phyloP scores from a whole-genome alignment of 2,113 vertebrate species.

The Haemorhous mexicanus region DNA sequence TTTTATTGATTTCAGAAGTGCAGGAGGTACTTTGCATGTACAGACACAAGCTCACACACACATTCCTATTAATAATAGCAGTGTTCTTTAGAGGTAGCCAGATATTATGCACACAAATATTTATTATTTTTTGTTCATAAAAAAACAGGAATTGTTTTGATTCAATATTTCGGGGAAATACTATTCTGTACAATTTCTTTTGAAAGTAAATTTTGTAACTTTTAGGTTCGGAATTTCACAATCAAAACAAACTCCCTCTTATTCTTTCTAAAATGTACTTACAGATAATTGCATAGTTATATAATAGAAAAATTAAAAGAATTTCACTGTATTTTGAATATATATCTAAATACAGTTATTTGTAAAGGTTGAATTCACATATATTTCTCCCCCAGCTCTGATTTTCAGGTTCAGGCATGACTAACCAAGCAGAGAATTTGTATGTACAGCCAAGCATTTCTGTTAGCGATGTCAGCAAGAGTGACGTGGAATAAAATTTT shows the following conservation, averaged over 20 bases:
- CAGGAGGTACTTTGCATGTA: not conserved
- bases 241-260: rapidly evolving
- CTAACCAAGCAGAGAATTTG: not conserved
- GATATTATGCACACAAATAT: not conserved
- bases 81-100: not conserved
- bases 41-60: not conserved
- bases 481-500: not conserved
- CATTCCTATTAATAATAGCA: not conserved
- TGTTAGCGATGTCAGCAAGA: not conserved
- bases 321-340: not conserved
- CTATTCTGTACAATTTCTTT: not conserved
- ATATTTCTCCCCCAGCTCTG: not conserved
- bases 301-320: not conserved
- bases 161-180: not conserved
- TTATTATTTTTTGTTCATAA: not conserved
- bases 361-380: not conserved
- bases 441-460: not conserved
- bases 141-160: not conserved
- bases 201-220: not conserved
- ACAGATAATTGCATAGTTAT: not conserved
- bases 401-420: not conserved
- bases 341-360: not conserved
- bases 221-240: not conserved
- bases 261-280: not conserved
- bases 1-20: not conserved